These are phyloP conservation scores for Euzetes globulus DNA, from an alignment of 2,888 invertebrate species.

Conservation along the genomic window DNA sequence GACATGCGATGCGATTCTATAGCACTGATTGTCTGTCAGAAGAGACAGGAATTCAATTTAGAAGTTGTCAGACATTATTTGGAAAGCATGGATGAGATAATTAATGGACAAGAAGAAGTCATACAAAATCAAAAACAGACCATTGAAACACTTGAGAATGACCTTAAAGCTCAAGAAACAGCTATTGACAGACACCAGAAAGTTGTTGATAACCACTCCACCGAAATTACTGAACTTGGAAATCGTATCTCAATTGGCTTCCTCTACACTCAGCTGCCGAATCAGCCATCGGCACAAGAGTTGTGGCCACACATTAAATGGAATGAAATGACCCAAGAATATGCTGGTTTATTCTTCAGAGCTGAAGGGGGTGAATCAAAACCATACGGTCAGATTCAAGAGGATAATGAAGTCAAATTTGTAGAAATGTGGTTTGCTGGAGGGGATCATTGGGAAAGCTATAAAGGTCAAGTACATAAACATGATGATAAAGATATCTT, in stretches of 20 bases:
- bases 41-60: neutral
- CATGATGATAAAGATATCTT: no score
- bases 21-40: neutral
- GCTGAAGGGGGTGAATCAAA: neutral
- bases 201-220: no score
- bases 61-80: neutral
- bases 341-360: conserved; percentile 3
- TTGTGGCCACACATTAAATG: neutral
- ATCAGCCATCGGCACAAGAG: neutral
- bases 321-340: neutral
- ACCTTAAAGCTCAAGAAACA: no score
- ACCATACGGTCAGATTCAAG: neutral
- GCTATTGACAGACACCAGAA: no score
- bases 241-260: neutral
- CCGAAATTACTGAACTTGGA: no score
- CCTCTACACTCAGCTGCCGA: neutral
- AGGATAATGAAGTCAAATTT: no score
- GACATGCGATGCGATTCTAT: no score
- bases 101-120: neutral
- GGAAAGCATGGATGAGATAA: neutral
- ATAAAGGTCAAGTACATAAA: no score
- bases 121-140: no score
- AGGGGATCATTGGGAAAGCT: no score
- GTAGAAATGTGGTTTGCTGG: no score
- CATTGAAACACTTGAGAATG: no score